phyloP scores from a whole-genome alignment of 2,888 invertebrate species.

The Eudemis profundana region DNA sequence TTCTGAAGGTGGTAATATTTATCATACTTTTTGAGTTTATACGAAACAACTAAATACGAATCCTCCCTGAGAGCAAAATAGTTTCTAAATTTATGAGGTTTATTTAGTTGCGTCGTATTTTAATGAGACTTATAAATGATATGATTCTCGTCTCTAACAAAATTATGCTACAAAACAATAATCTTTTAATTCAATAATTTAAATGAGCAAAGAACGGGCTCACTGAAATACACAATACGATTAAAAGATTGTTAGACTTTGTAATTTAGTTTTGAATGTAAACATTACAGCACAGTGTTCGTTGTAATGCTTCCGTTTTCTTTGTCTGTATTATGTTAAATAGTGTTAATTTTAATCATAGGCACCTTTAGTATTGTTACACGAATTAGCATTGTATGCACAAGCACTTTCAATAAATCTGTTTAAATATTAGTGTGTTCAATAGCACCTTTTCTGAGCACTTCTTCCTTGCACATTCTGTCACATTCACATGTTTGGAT shows the following conservation, averaged over 20 bases:
- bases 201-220: slow-evolving; percentile 50
- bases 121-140: slow-evolving; percentile 13
- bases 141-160: not conserved
- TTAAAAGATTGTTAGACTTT: slow-evolving; percentile 57
- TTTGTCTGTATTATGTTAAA: slow-evolving; percentile 43
- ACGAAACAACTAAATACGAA: slow-evolving; percentile 18
- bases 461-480: slow-evolving; percentile 56
- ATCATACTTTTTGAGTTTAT: slow-evolving; percentile 50
- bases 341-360: slow-evolving; percentile 58
- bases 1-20: slow-evolving; percentile 68
- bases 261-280: slow-evolving; percentile 48
- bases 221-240: slow-evolving; percentile 48
- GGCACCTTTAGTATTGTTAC: slow-evolving; percentile 59
- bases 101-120: slow-evolving; percentile 28
- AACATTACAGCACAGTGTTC: slow-evolving; percentile 42
- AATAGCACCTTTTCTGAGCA: slow-evolving; percentile 67
- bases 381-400: slow-evolving; percentile 62
- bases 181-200: slow-evolving; percentile 56
- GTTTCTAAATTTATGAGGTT: not conserved
- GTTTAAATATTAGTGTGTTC: slow-evolving; percentile 45
- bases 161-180: slow-evolving; percentile 47
- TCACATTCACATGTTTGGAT: slow-evolving; percentile 43
- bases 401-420: slow-evolving; percentile 63
- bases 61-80: not conserved
- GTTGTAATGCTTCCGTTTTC: slow-evolving; percentile 45